These are phyloP conservation scores for Petrolisthes cinctipes DNA, from an alignment of 2,888 invertebrate species.

Conservation along the genomic window DNA sequence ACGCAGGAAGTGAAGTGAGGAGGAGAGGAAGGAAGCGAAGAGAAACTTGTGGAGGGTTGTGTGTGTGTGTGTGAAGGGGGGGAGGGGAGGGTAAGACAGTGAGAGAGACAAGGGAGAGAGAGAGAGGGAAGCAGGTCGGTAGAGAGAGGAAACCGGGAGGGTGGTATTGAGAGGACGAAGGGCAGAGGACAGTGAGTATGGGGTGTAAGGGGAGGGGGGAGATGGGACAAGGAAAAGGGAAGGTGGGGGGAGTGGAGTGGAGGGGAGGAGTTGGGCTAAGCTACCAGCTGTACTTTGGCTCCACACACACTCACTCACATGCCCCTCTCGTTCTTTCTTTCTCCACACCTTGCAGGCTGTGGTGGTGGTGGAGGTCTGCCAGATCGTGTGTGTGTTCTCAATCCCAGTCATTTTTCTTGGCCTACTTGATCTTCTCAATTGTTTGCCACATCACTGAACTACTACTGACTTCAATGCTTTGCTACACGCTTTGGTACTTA, in stretches of 20 bases:
- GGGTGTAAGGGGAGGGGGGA: slow-evolving; percentile 2
- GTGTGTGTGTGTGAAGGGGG: slow-evolving; percentile 2
- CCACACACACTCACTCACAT: no score
- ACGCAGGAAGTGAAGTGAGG: neutral
- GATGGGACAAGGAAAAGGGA: neutral
- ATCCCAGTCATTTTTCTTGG: no score
- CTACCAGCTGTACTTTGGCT: neutral
- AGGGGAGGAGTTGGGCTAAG: neutral
- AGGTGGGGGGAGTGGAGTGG: neutral
- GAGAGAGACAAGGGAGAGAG: neutral
- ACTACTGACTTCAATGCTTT: no score
- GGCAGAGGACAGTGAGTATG: neutral
- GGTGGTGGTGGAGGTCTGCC: no score
- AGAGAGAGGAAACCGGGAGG: neutral
- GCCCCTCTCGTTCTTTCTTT: no score
- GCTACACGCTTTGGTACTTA: no score
- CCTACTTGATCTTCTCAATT: no score
- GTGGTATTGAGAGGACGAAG: neutral
- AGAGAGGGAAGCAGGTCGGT: neutral
- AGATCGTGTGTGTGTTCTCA: no score
- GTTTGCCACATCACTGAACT: no score
- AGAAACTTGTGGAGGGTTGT: neutral
- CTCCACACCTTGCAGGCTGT: no score
- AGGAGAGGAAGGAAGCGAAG: neutral
- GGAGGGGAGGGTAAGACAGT: neutral